A percentile compares a stretch with the other conserved stretches of the same genome.
Evolutionary conservation across 2,888 invertebrate species (phyloP).

Genomic region (Lutraria lutraria): DNA sequence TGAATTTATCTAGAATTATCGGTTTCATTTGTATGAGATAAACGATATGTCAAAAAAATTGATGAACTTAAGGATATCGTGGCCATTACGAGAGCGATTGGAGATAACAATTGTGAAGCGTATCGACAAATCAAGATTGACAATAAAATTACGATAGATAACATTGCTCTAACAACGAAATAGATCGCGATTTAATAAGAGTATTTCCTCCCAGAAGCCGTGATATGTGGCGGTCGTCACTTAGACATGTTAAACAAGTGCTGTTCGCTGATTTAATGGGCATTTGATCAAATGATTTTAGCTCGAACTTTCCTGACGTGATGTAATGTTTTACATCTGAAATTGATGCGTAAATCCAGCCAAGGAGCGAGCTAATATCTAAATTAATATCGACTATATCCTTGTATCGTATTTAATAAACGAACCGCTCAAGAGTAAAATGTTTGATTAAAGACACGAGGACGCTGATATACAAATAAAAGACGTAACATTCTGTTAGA

Average conservation of each 20-base stretch:
- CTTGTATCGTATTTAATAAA: background rate
- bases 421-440: background rate
- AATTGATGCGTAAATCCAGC: conserved; percentile 14
- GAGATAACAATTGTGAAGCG: background rate
- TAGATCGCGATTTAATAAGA: background rate
- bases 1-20: background rate
- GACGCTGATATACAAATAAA: conserved; percentile 7
- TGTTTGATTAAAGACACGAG: background rate
- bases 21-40: background rate
- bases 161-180: background rate
- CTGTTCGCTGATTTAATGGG: background rate
- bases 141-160: background rate
- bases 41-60: background rate
- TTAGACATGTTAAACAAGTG: background rate
- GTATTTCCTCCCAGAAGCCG: too few species aligned
- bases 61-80: background rate
- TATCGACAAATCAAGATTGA: background rate
- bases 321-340: conserved; percentile 12
- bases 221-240: background rate
- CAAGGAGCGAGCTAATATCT: conserved; percentile 18
- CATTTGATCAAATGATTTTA: background rate
- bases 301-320: conserved; percentile 1
- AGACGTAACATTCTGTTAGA: background rate
- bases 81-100: background rate
- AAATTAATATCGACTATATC: conserved; percentile 25